Conservation (phyloP, 2,888 invertebrate genomes). For the Seladonia tumulorum region DNA sequence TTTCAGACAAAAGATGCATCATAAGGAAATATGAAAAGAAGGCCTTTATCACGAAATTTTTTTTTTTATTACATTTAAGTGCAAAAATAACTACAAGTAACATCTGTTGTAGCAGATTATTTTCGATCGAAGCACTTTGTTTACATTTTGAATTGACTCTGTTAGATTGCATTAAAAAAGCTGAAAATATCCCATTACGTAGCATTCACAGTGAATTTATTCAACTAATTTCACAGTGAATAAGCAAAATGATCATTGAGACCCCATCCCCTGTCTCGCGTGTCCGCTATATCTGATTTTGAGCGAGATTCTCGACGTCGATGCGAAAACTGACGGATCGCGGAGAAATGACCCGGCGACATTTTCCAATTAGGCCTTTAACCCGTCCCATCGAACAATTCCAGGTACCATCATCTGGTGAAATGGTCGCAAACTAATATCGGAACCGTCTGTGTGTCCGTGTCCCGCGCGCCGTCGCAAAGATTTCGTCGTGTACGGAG, state of each 20-base stretch:
- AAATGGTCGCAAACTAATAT: constrained; percentile 2
- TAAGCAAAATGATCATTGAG: not conserved
- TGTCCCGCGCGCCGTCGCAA: not conserved
- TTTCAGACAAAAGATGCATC: not conserved
- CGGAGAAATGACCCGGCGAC: not conserved
- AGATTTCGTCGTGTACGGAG: constrained; percentile 7
- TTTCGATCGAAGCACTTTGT: too few relatives aligned
- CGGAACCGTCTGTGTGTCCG: not conserved
- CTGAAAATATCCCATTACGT: too few relatives aligned
- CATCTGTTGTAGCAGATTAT: too few relatives aligned
- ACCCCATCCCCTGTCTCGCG: not conserved
- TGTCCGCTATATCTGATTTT: not conserved
- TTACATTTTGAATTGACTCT: too few relatives aligned
- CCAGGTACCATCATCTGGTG: not conserved
- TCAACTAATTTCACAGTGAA: too few relatives aligned
- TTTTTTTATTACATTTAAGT: too few relatives aligned
- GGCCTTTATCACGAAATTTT: too few relatives aligned
- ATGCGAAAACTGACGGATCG: not conserved
- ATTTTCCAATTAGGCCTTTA: constrained; percentile 13
- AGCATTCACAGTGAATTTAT: too few relatives aligned
- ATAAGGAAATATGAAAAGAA: too few relatives aligned
- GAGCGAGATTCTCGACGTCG: not conserved
- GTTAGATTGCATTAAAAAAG: too few relatives aligned
- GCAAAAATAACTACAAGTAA: too few relatives aligned
- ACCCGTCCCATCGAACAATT: constrained; percentile 1